These are phyloP conservation scores for Microplitis manilae DNA, from an alignment of 2,888 invertebrate species.

Conservation along the genomic window DNA sequence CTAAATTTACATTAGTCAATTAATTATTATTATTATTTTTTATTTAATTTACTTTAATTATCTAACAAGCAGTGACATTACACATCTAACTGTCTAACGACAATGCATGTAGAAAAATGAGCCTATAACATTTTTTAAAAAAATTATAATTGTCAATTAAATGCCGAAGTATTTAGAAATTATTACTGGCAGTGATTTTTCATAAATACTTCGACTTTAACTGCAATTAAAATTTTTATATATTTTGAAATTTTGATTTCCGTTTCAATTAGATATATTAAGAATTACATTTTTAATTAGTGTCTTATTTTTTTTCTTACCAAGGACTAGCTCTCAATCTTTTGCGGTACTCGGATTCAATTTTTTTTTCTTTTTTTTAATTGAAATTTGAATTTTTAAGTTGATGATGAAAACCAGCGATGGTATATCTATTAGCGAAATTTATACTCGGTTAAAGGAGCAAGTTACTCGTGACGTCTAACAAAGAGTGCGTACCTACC, in stretches of 20 bases:
- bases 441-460: conserved; percentile 39
- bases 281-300: not conserved
- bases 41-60: conserved; percentile 33
- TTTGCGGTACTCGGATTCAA: not conserved
- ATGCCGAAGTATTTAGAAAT: conserved; percentile 69
- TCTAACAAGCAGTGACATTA: conserved; percentile 35
- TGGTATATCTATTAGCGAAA: not conserved
- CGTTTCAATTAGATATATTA: conserved; percentile 53
- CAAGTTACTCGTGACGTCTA: conserved; percentile 35
- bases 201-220: conserved; percentile 68
- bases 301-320: not conserved
- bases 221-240: conserved; percentile 39
- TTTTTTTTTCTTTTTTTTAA: not conserved
- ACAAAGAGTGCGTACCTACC: conserved; percentile 38
- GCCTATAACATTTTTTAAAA: conserved; percentile 55
- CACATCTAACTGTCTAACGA: conserved; percentile 56
- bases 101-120: conserved; percentile 71
- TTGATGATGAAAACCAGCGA: too few species aligned
- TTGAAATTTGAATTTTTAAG: too few species aligned
- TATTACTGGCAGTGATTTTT: conserved; percentile 67
- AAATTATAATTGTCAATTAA: conserved; percentile 63
- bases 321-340: not conserved
- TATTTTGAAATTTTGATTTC: conserved; percentile 63
- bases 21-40: conserved; percentile 26
- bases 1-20: conserved; percentile 27